phyloP scores from a whole-genome alignment of 2,888 invertebrate genomes.

The Dicyrtoma fusca region DNA sequence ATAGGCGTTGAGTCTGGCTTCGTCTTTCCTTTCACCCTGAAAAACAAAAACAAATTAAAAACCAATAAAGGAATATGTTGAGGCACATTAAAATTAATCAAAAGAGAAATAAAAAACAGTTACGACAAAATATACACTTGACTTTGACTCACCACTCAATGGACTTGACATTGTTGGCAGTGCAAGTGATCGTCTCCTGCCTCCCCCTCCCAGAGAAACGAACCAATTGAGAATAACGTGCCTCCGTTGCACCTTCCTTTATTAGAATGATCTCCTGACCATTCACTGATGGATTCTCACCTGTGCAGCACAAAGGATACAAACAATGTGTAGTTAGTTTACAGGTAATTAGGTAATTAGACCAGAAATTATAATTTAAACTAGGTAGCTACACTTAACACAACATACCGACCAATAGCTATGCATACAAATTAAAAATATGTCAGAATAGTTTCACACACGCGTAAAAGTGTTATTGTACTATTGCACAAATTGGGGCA shows the following conservation, averaged over 20 bases:
- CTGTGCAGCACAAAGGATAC: slow-evolving; percentile 8
- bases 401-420: too few species aligned
- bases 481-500: too few species aligned
- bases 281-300: slow-evolving; percentile 6
- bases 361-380: too few species aligned
- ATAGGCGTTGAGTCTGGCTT: background rate
- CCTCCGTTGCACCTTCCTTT: background rate
- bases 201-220: slow-evolving; percentile 1
- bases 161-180: slow-evolving; percentile 23
- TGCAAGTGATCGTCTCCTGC: slow-evolving; percentile 11
- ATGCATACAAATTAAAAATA: too few species aligned
- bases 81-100: background rate
- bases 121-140: background rate
- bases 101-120: background rate
- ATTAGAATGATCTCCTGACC: background rate
- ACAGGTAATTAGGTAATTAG: too few species aligned
- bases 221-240: background rate
- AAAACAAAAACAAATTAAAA: background rate
- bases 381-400: too few species aligned
- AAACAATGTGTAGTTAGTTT: too few species aligned
- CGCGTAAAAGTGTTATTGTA: too few species aligned
- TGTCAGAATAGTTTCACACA: too few species aligned
- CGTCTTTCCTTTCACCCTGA: slow-evolving; percentile 22
- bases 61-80: background rate
- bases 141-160: slow-evolving; percentile 23